Evolutionary conservation across 2,888 invertebrate species (phyloP), one percentile per base, ranked within the genome.

Genomic region (Oxyscelio sp.): DNA sequence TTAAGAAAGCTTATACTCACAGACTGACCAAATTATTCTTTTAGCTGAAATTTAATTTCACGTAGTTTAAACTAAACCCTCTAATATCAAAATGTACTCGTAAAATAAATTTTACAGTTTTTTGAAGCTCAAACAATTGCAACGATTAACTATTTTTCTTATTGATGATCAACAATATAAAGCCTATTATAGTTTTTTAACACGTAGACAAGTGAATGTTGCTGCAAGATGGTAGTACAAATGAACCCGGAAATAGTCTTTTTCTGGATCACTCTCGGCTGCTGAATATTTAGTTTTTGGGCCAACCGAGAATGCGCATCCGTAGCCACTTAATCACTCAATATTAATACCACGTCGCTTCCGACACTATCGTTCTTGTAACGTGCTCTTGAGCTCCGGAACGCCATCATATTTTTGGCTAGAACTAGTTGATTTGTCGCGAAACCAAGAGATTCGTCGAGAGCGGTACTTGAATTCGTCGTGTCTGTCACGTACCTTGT

Each of bases 321-420:
- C 91, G 93, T 90, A 89, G 87, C 81, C 89, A 90, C 90, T 93
- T 92, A 91, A 93, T 93, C 93, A 93, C 83, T 90, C 89, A 93
- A 92, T 93, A 93, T 93, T 93, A 93, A 92, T 93, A 93, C 88
- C 91, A 68, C 78, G 83, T 88, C 79, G 87, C 86, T 90, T 89
- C 90, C 88, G 86, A 89, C 89, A 88, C 85, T 85, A 80, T 87
- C 86, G 78, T 78, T 74, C 78, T 70, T 84, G 73, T 82, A 70
- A 59, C 65, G 52, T 65, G 70, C 61, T 75, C 82, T 68, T 79
- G 58, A 59, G 59, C 59, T 22, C 21, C 34, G 66, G 68, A 52
- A 73, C 50, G 22, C 66, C 71, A 71, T 79, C 27, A 27, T 68
- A 40, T 68, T 66, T 73, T 54, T 73, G 15, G 73, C 56, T 52